Base-by-base conservation (phyloP, 2,888 invertebrate species). In the Trilocha varians region DNA sequence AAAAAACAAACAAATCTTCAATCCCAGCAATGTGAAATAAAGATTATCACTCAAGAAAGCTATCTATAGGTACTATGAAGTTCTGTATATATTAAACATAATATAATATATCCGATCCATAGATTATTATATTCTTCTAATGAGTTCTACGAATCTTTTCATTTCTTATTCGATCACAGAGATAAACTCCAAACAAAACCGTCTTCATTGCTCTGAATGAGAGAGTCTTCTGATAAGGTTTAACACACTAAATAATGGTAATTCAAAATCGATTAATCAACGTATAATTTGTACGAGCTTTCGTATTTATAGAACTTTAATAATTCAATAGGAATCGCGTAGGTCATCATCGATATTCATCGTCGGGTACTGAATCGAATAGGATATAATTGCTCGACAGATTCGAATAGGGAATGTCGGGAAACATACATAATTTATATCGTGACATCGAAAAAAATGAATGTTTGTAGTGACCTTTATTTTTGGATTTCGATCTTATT, bases 271-370 rank as follows among this genome's bases (percentile, higher is more conserved):
- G 25, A 25, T 25, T 25, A 25, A 25, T 25, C 25, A 2, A 6
- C 11, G 25, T 25, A 25, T 25, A 25, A 25, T 3, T 25, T 25
- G 8, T 9, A 25, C 25, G 2, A 25, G 25, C 25, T 25, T 25
- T 25, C 25, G 5, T 25, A 25, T 25, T 25, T 25, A 25, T 25
- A 25, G 25, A 25, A 25, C 25, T 36, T 37, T 16, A 14, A 41
- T 37, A 37, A 35, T 35, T 35, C 35, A 40, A 14, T 34, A 13
- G 25, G 50, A 48, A 57, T 56, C 56, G 58, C 65, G 64, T 59
- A 50, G 64, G 59, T 53, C 65, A 59, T 61, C 64, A 60, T 63
- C 64, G 64, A 67, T 67, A 71, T 66, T 69, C 65, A 68, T 65
- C 63, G 62, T 55, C 51, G 49, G 46, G 47, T 57, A 65, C 65